Percentiles rank a stretch among this genome's conserved stretches.
These are phyloP conservation scores for Drosophila cognata DNA, from an alignment of 2,888 invertebrate genomes.

Conservation along the genomic window DNA sequence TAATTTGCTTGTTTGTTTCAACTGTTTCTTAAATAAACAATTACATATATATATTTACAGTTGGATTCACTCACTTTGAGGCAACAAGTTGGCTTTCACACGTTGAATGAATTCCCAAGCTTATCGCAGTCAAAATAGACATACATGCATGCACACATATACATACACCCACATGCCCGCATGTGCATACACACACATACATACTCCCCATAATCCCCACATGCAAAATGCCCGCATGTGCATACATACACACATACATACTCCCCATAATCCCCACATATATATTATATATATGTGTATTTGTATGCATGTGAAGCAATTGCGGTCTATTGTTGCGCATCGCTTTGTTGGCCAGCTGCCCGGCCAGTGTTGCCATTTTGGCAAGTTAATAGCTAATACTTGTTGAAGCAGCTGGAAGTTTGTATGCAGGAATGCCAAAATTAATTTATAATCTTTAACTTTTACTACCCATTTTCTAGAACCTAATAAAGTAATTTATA, in stretches of 20 bases:
- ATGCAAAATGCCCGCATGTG: background rate
- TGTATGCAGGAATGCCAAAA: background rate
- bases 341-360: conserved; percentile 53
- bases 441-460: background rate
- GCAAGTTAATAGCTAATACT: background rate
- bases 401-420: background rate
- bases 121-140: conserved; percentile 27
- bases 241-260: conserved; percentile 3
- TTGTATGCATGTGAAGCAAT: conserved; percentile 23
- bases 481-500: background rate
- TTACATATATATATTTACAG: conserved; percentile 36
- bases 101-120: conserved; percentile 38
- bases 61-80: conserved; percentile 17
- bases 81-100: conserved; percentile 52
- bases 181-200: background rate
- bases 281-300: background rate
- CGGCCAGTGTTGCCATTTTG: conserved; percentile 24
- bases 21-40: conserved; percentile 55
- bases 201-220: background rate
- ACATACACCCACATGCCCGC: conserved; percentile 1
- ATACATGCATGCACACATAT: conserved; percentile 7
- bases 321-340: conserved; percentile 57
- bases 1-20: conserved; percentile 42
- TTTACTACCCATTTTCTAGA: background rate
- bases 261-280: background rate